A percentile compares a stretch with the other conserved stretches of the same genome.
Conservation (phyloP, 92 coral and sea anemone genomes). For the Ricordea florida region DNA sequence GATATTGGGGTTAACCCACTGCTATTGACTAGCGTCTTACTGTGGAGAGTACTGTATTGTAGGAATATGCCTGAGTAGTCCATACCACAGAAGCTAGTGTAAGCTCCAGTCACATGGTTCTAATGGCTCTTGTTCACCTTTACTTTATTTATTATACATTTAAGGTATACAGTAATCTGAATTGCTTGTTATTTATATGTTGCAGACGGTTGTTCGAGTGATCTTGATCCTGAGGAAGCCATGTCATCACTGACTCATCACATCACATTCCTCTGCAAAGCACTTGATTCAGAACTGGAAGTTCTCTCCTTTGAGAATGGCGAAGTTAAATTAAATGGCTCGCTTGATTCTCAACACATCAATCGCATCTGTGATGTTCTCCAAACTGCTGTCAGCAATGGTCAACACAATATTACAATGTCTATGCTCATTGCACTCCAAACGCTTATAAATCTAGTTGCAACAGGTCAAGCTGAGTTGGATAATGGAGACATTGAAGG, state of each 20-base stretch:
- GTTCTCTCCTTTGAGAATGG: constrained; percentile 13
- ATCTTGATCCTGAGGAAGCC: constrained; percentile 33
- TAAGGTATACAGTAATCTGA: too few species aligned
- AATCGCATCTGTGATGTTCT: constrained; percentile 53
- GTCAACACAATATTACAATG: constrained; percentile 34
- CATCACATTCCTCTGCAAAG: constrained; percentile 57
- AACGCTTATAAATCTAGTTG: constrained; percentile 52
- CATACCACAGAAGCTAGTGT: too few species aligned
- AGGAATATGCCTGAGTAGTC: too few species aligned
- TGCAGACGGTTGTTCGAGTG: too few species aligned
- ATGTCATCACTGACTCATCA: constrained; percentile 48
- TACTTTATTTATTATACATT: too few species aligned
- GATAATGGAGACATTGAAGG: constrained; percentile 52
- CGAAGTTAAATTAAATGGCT: not conserved
- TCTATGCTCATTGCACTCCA: constrained; percentile 71
- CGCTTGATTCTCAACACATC: constrained; percentile 38
- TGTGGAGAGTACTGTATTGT: too few species aligned
- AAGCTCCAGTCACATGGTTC: too few species aligned
- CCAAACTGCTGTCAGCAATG: constrained; percentile 42
- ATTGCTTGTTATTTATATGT: too few species aligned
- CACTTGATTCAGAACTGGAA: constrained; percentile 51
- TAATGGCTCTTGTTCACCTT: too few species aligned
- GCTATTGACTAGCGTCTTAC: too few species aligned
- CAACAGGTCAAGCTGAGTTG: constrained; percentile 6
- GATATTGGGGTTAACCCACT: too few species aligned